A percentile compares a stretch with the other conserved stretches of the same genome.
Evolutionary conservation across 2,797 vertebrate species (phyloP).

Genomic region (Paramormyrops hopkinsi): DNA sequence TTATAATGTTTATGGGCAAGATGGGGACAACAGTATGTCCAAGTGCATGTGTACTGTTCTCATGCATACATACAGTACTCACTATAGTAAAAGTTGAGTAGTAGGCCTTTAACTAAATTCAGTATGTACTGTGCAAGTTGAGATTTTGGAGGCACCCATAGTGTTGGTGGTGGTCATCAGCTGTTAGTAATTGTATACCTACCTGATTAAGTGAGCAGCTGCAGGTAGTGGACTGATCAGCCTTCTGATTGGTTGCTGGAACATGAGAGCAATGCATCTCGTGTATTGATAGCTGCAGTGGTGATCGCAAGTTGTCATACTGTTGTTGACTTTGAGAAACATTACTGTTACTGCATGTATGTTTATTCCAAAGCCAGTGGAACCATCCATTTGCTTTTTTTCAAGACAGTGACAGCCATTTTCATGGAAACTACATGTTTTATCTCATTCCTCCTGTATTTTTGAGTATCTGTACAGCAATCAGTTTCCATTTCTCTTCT

Average conservation of each 20-base stretch:
- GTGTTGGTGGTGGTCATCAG: not conserved
- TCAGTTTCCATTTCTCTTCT: not conserved
- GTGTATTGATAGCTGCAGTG: not conserved
- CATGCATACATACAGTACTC: not conserved
- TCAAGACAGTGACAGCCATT: not conserved
- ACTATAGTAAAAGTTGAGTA: not conserved
- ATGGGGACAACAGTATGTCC: not conserved
- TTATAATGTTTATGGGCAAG: not conserved
- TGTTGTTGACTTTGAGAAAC: not conserved
- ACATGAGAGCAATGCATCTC: not conserved
- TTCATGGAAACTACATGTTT: not conserved
- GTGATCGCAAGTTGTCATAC: not conserved
- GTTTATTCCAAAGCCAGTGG: not conserved
- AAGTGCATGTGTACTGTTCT: not conserved
- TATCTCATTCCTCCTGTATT: not conserved
- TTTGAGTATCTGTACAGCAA: not conserved
- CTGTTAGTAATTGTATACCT: not conserved
- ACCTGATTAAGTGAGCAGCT: not conserved
- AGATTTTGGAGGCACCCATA: not conserved
- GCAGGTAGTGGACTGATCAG: not conserved
- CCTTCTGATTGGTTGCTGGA: not conserved
- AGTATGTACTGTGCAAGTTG: not conserved
- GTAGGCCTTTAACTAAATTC: not conserved
- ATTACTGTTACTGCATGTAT: not conserved
- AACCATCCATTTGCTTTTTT: not conserved